Evolutionary conservation across 2,888 invertebrate species (phyloP).

Genomic region (Andrena marginata): DNA sequence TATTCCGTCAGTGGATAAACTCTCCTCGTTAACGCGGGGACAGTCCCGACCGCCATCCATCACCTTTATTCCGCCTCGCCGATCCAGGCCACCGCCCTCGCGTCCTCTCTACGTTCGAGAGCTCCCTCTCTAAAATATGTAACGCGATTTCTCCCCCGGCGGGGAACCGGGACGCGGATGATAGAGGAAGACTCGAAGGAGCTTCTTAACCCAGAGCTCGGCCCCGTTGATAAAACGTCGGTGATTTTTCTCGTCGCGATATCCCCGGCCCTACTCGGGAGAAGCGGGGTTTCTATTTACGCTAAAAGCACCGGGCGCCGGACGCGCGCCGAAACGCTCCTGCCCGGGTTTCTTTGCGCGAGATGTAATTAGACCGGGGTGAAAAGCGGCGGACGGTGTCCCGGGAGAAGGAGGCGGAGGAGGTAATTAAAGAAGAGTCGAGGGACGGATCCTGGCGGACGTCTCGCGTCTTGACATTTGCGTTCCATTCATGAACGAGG

Average conservation of each 20-base stretch:
- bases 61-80: slow-evolving; percentile 3
- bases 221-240: slow-evolving; percentile 36
- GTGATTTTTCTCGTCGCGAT: slow-evolving; percentile 41
- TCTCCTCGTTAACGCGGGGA: neutral
- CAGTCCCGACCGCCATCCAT: neutral
- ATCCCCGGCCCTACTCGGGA: neutral
- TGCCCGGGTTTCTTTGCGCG: neutral
- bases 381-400: slow-evolving; percentile 10
- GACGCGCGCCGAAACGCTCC: neutral
- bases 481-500: slow-evolving; percentile 15
- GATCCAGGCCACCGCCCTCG: neutral
- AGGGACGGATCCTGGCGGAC: neutral
- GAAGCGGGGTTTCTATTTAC: slow-evolving; percentile 18
- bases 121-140: slow-evolving; percentile 34
- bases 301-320: neutral
- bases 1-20: neutral
- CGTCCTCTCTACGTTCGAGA: slow-evolving; percentile 6
- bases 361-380: neutral
- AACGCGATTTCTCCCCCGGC: slow-evolving; percentile 37
- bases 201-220: slow-evolving; percentile 37
- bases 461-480: slow-evolving; percentile 27
- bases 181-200: slow-evolving; percentile 13
- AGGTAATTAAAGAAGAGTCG: slow-evolving; percentile 42
- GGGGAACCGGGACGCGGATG: neutral
- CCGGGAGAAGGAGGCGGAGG: slow-evolving; percentile 21